Evolutionary conservation across 2,888 invertebrate species (phyloP).

Genomic region (Dryobotodes eremita): DNA sequence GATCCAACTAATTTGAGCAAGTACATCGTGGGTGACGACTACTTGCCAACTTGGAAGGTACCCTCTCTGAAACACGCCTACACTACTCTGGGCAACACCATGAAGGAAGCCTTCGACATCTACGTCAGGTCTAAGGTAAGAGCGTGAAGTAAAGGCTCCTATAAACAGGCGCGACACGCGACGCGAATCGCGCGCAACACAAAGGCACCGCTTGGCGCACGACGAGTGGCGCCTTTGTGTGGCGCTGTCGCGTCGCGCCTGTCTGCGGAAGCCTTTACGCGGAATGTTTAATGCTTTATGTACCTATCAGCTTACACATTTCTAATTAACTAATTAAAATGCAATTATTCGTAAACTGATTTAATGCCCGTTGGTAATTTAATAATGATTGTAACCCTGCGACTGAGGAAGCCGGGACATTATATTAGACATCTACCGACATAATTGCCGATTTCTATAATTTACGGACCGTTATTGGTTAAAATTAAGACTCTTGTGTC

Average conservation of each 20-base stretch:
- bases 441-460: no score
- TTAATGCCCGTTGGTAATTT: background rate
- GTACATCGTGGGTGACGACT: conserved; percentile 98
- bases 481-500: no score
- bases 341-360: background rate
- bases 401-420: background rate
- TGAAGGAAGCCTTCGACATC: conserved; percentile 96
- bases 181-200: no score
- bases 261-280: no score
- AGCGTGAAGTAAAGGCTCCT: background rate
- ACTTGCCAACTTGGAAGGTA: conserved; percentile 98
- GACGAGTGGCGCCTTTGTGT: no score
- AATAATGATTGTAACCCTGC: background rate
- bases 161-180: no score
- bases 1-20: conserved; percentile 95
- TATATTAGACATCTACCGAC: background rate
- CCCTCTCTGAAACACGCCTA: conserved; percentile 94
- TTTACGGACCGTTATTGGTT: no score
- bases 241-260: no score
- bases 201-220: no score
- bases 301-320: background rate
- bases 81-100: conserved; percentile 93
- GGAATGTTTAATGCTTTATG: background rate
- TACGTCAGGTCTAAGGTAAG: conserved; percentile 91
- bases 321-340: background rate